These are phyloP conservation scores for Odiellus spinosus DNA, from an alignment of 2,888 invertebrate genomes.

Conservation along the genomic window DNA sequence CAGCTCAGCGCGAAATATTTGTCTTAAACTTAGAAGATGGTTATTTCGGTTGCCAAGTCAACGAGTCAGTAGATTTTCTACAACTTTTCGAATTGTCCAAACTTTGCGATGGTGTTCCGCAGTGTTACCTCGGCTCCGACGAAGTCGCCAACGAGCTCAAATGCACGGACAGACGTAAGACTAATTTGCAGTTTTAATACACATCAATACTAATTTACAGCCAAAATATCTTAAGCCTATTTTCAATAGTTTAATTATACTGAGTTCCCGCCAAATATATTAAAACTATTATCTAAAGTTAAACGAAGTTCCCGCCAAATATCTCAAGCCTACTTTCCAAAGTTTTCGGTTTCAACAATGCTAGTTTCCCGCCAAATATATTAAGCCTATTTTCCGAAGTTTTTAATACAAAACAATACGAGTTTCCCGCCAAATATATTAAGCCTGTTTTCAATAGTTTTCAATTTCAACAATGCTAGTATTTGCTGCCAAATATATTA, in stretches of 20 bases:
- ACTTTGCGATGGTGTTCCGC: slow-evolving; percentile 75
- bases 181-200: too few relatives aligned
- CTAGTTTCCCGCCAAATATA: too few relatives aligned
- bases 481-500: background rate
- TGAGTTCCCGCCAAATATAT: too few relatives aligned
- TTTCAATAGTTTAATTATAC: too few relatives aligned
- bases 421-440: background rate
- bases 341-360: too few relatives aligned
- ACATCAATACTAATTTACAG: too few relatives aligned
- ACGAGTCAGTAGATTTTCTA: slow-evolving; percentile 84
- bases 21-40: slow-evolving; percentile 93
- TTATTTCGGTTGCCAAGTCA: slow-evolving; percentile 93
- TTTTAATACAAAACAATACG: background rate
- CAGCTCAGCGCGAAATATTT: slow-evolving; percentile 59
- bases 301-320: background rate
- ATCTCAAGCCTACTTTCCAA: too few relatives aligned
- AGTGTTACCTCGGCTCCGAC: slow-evolving; percentile 83
- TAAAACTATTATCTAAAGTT: background rate
- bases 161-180: slow-evolving; percentile 63
- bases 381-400: background rate
- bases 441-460: background rate
- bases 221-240: too few relatives aligned
- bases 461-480: too few relatives aligned
- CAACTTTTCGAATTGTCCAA: slow-evolving; percentile 88
- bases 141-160: slow-evolving; percentile 75